Evolutionary conservation across 1,140 invertebrate genomes (phyloP), one percentile per base, ranked within the genome.

Genomic region (Neodiprion virginianus): DNA sequence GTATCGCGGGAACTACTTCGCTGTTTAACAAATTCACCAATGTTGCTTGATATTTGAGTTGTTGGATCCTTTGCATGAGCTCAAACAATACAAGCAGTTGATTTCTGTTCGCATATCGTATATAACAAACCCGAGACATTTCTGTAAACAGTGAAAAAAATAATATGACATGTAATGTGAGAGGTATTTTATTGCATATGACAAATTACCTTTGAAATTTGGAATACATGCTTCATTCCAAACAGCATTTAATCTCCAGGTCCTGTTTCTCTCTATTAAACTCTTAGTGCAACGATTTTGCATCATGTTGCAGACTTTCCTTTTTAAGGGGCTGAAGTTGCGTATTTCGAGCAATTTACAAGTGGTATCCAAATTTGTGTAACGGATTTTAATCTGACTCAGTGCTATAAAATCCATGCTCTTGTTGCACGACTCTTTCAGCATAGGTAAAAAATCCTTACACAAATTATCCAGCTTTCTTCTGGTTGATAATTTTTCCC

Each of bases 41-140:
- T 40, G 78, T 78, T 67, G 77, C 73, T 21, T 76, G 75, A 73
- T 88, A 87, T 21, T 77, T 50, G 8, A 77, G 74, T 49, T 75
- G 75, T 72, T 88, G 86, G 4, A 88, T 17, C 53, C 82, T 75
- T 77, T 87, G 86, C 28, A 83, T 78, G 14, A 75, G 50, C 50
- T 81, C 69, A 40, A 77, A 84, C 8, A 87, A 72, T n/a, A 40
- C 73, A 14, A 79, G 61, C 11, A 88, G 74, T 67, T 85, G 76
- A 40, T 76, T 75, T 69, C 77, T 82, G 28, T 79, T 75, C 7
- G 76, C 73, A 67, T 86, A 88, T 68, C 77, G 73, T 68, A 84
- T 83, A 9, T 79, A 80, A 23, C 73, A 75, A 1, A 68, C 14
- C 76, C 68, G 72, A 23, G 75, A 80, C 9, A 85, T 77, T 71